Conservation (phyloP, 2,888 invertebrate species). For the Alloplasta piceator region DNA sequence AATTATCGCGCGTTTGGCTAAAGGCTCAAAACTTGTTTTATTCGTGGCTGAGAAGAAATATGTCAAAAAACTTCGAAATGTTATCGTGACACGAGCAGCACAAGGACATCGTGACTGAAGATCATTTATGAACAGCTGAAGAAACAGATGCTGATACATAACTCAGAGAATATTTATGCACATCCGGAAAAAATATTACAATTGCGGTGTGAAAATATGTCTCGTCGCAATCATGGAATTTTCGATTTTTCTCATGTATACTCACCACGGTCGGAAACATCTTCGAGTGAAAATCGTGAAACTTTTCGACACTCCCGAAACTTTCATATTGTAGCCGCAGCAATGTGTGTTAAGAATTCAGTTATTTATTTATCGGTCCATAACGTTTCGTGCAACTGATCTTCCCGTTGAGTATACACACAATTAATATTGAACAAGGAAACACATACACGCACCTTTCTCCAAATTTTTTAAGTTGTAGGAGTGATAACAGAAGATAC, state of each 20-base stretch:
- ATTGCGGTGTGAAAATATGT: neutral
- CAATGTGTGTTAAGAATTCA: neutral
- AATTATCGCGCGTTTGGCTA: neutral
- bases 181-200: constrained; percentile 60
- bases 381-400: constrained; percentile 1
- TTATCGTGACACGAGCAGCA: neutral
- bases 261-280: constrained; percentile 57
- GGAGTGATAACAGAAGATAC: neutral
- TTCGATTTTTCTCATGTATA: neutral
- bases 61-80: neutral
- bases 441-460: constrained; percentile 6
- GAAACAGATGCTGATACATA: constrained; percentile 54
- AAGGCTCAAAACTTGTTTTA: neutral
- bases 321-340: constrained; percentile 40
- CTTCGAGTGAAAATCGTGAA: constrained; percentile 31
- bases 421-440: neutral
- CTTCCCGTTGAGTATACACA: neutral
- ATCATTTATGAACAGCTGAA: constrained; percentile 43
- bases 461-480: too few relatives aligned
- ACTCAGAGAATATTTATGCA: constrained; percentile 37
- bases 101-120: neutral
- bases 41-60: neutral
- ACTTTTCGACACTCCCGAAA: constrained; percentile 33
- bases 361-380: constrained; percentile 34
- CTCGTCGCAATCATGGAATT: neutral